phyloP scores from a whole-genome alignment of 2,113 vertebrate species.

The Paramormyrops kingsleyae region DNA sequence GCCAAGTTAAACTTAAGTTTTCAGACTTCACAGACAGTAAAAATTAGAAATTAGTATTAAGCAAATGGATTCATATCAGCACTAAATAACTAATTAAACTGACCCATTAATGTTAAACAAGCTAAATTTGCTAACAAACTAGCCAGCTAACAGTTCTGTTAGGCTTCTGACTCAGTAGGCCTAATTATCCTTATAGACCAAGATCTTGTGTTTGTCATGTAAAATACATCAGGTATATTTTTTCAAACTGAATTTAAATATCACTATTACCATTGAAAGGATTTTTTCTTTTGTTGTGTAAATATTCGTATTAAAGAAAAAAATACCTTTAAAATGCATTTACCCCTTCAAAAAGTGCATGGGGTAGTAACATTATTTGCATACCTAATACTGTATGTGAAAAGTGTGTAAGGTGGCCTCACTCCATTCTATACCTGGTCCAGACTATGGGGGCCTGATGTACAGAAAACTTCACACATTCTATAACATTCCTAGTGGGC shows the following conservation, averaged over 20 bases:
- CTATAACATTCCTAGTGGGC: neutral
- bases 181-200: neutral
- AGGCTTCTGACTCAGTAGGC: neutral
- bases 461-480: neutral
- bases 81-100: neutral
- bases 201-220: neutral
- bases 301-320: neutral
- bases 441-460: neutral
- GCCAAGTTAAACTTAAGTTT: neutral
- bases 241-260: neutral
- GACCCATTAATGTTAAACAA: neutral
- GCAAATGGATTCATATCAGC: neutral
- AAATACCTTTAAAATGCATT: neutral
- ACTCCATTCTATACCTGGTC: neutral
- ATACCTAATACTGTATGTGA: neutral
- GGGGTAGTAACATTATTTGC: neutral
- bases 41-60: neutral
- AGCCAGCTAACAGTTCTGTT: neutral
- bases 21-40: neutral
- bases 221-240: neutral
- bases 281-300: neutral
- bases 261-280: neutral
- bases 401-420: neutral
- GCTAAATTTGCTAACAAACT: neutral
- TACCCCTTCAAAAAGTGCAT: neutral